Evolutionary conservation across 1,140 invertebrate species (phyloP), one percentile per base, ranked within the genome.

Genomic region (Mamestra configurata): DNA sequence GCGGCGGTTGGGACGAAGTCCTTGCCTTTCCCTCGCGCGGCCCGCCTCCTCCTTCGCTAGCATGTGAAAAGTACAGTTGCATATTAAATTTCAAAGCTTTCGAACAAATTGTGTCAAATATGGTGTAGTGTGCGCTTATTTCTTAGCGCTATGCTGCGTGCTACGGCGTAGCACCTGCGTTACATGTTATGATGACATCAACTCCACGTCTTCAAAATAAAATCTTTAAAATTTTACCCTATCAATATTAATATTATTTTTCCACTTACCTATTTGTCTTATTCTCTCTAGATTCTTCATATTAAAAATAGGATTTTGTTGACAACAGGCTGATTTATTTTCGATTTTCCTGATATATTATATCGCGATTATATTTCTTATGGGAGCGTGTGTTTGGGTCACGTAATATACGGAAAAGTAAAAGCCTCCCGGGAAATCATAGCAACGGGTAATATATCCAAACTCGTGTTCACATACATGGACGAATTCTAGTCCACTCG

Each of bases 371-470:
- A 66, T 40, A 66, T 66, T 66, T 40, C 35, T 11, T 66, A 66
- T 22, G 18, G 35, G 18, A 66, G 7, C n/a, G n/a, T 55, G 49
- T 20, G 20, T 22, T 27, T 15, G 43, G 66, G 40, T 70, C 40
- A 49, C 35, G 40, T 49, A 49, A 70, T 70, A 49, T 27, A 27
- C 66, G 40, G 66, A 49, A n/a, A 46, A 70, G 66, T 40, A 70
- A 70, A 46, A 70, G 40, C 15, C 66, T 70, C 66, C 22, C 24
- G 66, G 66, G 66, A 70, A 70, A 70, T 70, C 66, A 70, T 24
- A 70, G 66, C 40, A 13, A 27, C 40, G 43, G 66, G 66, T 70
- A 66, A 66, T 66, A 66, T 40, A 66, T 40, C 61, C 61, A 66
- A 8, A 35, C 61, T 37, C 18, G n/a, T 70, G 43, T 22, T 13